A percentile compares a stretch with the other conserved stretches of the same genome.
Evolutionary conservation across 2,113 vertebrate genomes (phyloP).

Genomic region (Cyanoderma ruficeps): DNA sequence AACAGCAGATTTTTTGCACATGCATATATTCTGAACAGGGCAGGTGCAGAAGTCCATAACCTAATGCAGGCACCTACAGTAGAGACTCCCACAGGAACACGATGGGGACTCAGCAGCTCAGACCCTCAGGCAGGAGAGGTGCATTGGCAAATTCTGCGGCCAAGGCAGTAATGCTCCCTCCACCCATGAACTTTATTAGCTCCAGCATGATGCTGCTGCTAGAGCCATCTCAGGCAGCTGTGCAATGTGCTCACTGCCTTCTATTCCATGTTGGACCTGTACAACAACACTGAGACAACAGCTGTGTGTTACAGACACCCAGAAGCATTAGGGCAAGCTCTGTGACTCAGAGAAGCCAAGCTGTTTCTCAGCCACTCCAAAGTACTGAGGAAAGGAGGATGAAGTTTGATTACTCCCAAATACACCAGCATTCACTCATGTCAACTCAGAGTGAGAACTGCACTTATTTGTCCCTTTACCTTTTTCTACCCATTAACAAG

Average conservation of each 20-base stretch:
- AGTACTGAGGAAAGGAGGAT: not conserved
- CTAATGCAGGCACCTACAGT: not conserved
- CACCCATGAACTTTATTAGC: not conserved
- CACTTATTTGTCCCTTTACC: not conserved
- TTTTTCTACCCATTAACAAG: not conserved
- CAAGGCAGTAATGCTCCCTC: not conserved
- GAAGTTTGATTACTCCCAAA: not conserved
- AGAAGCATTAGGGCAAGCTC: not conserved
- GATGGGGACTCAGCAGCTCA: not conserved
- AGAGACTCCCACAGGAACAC: accelerated
- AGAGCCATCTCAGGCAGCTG: not conserved
- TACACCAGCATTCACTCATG: not conserved
- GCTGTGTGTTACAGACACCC: accelerated
- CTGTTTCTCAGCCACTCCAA: not conserved
- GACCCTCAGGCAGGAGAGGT: not conserved
- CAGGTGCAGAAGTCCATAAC: not conserved
- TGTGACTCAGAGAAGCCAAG: not conserved
- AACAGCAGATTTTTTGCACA: not conserved
- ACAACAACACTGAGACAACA: not conserved
- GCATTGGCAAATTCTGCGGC: not conserved
- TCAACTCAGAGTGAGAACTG: not conserved
- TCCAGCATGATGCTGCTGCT: not conserved
- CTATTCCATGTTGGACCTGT: not conserved
- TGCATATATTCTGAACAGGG: not conserved
- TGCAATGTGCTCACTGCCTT: not conserved